Percentiles rank a stretch among this genome's conserved stretches.
These are phyloP conservation scores for Bombus sibiricus DNA, from an alignment of 1,140 invertebrate species.

Conservation along the genomic window DNA sequence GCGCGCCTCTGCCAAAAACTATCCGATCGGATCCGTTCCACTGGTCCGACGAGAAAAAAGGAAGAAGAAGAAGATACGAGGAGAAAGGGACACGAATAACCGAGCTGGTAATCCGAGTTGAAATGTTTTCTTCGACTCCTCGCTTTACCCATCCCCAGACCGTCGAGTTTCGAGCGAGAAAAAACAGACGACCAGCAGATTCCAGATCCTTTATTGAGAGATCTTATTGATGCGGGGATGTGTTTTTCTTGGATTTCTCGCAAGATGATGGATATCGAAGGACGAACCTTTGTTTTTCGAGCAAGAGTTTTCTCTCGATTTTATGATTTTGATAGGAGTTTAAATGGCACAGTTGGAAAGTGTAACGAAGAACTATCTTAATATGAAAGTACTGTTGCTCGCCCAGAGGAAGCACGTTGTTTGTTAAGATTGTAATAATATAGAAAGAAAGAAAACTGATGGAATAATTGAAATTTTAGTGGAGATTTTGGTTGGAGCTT, in stretches of 20 bases:
- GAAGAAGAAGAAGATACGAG: neutral
- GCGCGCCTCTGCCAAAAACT: conserved; percentile 52
- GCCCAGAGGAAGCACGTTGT: no score
- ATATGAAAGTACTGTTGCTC: no score
- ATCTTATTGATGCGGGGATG: neutral
- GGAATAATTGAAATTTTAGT: no score
- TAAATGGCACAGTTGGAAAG: no score
- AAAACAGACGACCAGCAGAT: neutral
- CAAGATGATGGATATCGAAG: neutral
- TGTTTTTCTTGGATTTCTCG: neutral
- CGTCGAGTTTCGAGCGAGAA: neutral
- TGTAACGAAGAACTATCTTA: no score
- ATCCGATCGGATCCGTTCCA: conserved; percentile 48
- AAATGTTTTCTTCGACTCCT: conserved; percentile 41
- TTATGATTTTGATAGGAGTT: no score
- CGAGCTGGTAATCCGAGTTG: conserved; percentile 37
- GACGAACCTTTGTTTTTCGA: neutral
- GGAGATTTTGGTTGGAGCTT: no score
- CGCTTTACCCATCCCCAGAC: neutral
- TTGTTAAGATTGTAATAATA: no score
- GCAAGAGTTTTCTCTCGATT: no score
- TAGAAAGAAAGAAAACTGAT: no score
- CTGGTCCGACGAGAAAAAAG: neutral
- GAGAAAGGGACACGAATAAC: conserved; percentile 20
- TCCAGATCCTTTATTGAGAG: neutral